Conservation (phyloP, 53 echinoderm and acorn worm genomes). For the Holothuria leucospilota region DNA sequence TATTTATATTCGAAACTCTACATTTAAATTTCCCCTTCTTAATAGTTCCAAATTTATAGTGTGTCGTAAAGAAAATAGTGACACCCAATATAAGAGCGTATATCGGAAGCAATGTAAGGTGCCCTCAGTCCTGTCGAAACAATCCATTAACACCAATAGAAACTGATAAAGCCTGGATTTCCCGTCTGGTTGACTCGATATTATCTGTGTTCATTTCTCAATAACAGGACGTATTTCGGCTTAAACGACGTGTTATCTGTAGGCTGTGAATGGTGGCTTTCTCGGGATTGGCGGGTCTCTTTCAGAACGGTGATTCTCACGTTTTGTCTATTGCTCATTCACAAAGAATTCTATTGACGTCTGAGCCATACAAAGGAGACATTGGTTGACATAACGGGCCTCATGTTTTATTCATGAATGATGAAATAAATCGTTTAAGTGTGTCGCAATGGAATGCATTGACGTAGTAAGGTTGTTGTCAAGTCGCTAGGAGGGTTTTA, state of each 20-base stretch:
- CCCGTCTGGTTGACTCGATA: constrained; percentile 7
- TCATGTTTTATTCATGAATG: constrained; percentile 44
- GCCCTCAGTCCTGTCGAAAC: no score
- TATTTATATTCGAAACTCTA: no score
- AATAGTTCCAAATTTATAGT: no score
- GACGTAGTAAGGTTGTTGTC: constrained; percentile 31
- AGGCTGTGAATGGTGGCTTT: constrained; percentile 44
- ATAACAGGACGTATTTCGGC: constrained; percentile 48
- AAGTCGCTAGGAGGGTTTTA: background rate
- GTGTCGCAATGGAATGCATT: constrained; percentile 39
- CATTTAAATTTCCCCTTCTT: no score
- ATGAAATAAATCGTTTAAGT: constrained; percentile 28
- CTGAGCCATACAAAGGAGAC: constrained; percentile 32
- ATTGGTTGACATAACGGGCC: constrained; percentile 38
- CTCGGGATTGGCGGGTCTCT: constrained; percentile 40
- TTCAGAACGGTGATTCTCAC: constrained; percentile 36
- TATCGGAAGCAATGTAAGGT: no score
- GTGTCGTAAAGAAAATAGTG: no score
- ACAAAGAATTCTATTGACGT: constrained; percentile 48
- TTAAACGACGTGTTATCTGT: constrained; percentile 43
- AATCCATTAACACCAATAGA: no score
- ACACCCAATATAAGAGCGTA: no score
- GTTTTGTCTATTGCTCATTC: constrained; percentile 45
- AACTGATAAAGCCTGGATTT: background rate
- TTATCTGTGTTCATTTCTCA: constrained; percentile 35